phyloP scores from a whole-genome alignment of 2,888 invertebrate species.

The Drosophila dives region DNA sequence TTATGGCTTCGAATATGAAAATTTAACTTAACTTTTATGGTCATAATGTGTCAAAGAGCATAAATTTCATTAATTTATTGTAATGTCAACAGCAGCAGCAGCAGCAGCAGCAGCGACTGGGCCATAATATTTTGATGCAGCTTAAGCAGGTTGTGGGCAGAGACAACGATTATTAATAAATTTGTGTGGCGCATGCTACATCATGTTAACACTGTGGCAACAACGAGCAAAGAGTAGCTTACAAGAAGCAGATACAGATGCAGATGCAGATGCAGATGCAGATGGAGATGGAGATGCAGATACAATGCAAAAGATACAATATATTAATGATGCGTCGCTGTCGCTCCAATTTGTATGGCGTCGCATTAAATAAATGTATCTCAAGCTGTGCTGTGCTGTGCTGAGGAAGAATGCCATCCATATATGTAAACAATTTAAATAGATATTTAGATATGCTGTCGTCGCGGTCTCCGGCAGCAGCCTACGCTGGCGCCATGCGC shows the following conservation, averaged over 20 bases:
- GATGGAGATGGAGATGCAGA: constrained; percentile 2
- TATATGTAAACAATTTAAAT: constrained; percentile 80
- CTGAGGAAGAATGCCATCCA: constrained; percentile 47
- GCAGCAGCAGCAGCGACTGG: constrained; percentile 44
- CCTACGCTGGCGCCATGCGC: constrained; percentile 82
- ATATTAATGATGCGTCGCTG: constrained; percentile 59
- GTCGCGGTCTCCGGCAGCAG: constrained; percentile 52
- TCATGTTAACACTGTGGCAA: constrained; percentile 69
- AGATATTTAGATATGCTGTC: constrained; percentile 79
- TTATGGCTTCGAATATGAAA: constrained; percentile 36
- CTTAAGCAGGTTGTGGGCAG: constrained; percentile 38
- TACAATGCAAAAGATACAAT: constrained; percentile 57
- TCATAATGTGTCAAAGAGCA: constrained; percentile 80
- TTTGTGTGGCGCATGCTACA: constrained; percentile 65
- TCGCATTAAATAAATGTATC: constrained; percentile 77
- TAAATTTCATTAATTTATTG: constrained; percentile 83
- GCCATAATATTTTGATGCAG: constrained; percentile 23
- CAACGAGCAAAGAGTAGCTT: not conserved
- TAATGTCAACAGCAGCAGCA: constrained; percentile 69
- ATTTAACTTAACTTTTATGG: constrained; percentile 69
- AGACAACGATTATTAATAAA: constrained; percentile 64
- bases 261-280: not conserved
- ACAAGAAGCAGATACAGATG: not conserved
- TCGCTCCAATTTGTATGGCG: constrained; percentile 74
- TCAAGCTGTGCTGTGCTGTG: constrained; percentile 75